Evolutionary conservation across 1,140 invertebrate genomes (phyloP).

Genomic region (Drosophila ogumai): DNA sequence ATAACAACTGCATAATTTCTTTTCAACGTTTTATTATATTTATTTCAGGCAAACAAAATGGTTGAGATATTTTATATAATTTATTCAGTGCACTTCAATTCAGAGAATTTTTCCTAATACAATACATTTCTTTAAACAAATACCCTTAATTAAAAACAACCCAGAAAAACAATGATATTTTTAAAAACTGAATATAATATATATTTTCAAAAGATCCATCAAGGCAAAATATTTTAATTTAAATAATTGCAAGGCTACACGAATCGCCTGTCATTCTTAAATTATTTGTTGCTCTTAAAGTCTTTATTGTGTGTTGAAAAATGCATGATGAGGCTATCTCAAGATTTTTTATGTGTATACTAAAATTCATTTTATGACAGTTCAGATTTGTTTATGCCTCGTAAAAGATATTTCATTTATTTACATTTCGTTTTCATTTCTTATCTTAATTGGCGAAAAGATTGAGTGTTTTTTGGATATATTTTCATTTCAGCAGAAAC

Average conservation of each 20-base stretch:
- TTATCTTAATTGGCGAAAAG: conserved; percentile 2
- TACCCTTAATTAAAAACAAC: neutral
- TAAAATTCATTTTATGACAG: conserved; percentile 24
- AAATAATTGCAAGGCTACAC: conserved; percentile 9
- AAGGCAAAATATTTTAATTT: conserved; percentile 2
- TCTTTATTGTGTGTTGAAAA: conserved; percentile 28
- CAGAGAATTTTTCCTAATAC: too few species aligned
- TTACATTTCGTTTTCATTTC: neutral
- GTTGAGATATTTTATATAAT: neutral
- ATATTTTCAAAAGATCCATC: neutral
- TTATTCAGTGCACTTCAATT: neutral
- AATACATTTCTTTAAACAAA: neutral
- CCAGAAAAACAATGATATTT: neutral
- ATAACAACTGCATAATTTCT: neutral
- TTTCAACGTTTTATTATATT: neutral
- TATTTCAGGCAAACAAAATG: neutral
- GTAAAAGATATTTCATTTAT: conserved; percentile 18
- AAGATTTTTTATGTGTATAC: conserved; percentile 22
- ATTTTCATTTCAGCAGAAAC: neutral
- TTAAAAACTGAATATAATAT: neutral
- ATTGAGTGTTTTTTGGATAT: neutral
- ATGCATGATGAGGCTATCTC: conserved; percentile 14
- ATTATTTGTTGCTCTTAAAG: conserved; percentile 2
- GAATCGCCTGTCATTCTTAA: neutral
- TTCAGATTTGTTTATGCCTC: conserved; percentile 23